These are phyloP conservation scores for Myodes glareolus DNA, from an alignment of 2,113 vertebrate genomes.

Conservation along the genomic window DNA sequence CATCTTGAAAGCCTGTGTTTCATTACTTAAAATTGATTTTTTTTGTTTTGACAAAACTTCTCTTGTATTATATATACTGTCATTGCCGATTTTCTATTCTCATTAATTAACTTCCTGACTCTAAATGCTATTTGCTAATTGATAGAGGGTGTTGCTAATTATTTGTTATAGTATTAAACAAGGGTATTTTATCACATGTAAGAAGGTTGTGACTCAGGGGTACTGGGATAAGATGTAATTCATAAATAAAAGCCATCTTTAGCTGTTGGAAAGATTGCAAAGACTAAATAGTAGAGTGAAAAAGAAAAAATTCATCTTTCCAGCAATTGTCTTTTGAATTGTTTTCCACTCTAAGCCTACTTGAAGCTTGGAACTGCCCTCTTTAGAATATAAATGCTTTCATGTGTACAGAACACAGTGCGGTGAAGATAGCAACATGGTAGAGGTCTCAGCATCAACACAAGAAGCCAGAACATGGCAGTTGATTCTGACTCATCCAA, in stretches of 20 bases:
- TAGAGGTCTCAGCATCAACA: not conserved
- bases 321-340: not conserved
- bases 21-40: not conserved
- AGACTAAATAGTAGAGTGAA: not conserved
- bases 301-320: not conserved
- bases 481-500: not conserved
- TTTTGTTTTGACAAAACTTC: not conserved
- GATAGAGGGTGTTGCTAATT: not conserved
- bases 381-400: not conserved
- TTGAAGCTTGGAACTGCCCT: not conserved
- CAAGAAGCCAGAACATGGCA: not conserved
- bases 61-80: not conserved
- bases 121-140: conserved; percentile 26
- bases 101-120: not conserved
- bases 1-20: not conserved
- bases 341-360: not conserved
- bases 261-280: not conserved
- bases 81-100: conserved; percentile 29
- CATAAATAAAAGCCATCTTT: not conserved
- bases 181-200: not conserved
- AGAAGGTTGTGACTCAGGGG: not conserved
- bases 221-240: not conserved
- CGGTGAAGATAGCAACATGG: not conserved
- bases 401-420: not conserved
- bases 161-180: conserved; percentile 23